Evolutionary conservation across 1,140 invertebrate genomes (phyloP).

Genomic region (Globodera rostochiensis): DNA sequence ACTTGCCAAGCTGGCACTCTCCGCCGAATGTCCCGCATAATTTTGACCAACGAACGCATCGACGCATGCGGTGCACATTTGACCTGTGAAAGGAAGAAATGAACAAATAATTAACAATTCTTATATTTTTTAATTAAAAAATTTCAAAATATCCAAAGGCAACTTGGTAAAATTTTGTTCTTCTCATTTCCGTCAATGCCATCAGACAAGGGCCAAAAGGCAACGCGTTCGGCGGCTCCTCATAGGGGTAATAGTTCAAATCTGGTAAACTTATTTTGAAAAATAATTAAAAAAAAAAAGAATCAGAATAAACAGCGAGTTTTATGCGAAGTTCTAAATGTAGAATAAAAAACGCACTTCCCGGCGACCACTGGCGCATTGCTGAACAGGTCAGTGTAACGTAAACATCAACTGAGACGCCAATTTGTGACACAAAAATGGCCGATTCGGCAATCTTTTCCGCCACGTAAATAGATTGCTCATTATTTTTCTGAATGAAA

Average conservation of each 20-base stretch:
- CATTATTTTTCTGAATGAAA: not conserved
- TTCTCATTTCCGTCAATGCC: constrained; percentile 24
- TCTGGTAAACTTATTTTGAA: not conserved
- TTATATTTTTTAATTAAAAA: not conserved
- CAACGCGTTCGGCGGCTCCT: constrained; percentile 22
- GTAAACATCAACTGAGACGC: constrained; percentile 11
- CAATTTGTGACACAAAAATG: constrained; percentile 13
- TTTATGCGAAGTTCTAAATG: too few species aligned
- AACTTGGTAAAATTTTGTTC: constrained; percentile 29
- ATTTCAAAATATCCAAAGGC: not conserved
- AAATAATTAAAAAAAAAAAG: too few species aligned
- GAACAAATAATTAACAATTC: not conserved
- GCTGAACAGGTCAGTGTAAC: constrained; percentile 18
- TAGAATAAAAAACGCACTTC: not conserved
- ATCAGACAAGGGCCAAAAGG: constrained; percentile 6
- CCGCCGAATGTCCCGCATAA: constrained; percentile 18
- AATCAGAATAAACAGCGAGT: too few species aligned
- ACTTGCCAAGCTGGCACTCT: constrained; percentile 16
- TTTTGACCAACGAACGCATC: constrained; percentile 16
- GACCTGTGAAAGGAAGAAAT: not conserved
- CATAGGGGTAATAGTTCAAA: constrained; percentile 16
- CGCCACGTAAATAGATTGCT: not conserved
- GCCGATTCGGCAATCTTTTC: constrained; percentile 1
- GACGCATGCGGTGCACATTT: constrained; percentile 11
- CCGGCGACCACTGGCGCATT: constrained; percentile 28